Evolutionary conservation across 2,797 vertebrate species (phyloP).

Genomic region (Scolopax bukidnonensis): DNA sequence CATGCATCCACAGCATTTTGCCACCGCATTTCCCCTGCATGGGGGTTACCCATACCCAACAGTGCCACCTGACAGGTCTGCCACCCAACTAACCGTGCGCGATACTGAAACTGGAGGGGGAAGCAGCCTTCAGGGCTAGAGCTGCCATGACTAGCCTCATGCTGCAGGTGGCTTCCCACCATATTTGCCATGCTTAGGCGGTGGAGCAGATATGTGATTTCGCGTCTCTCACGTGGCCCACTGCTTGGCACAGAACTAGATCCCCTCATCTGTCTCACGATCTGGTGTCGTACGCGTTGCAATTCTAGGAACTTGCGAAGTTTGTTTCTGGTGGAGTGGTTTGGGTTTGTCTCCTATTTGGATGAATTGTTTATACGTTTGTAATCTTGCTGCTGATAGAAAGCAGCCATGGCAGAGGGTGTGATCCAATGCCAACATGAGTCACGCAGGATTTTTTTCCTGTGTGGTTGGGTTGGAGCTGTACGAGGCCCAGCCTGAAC

Average conservation of each 20-base stretch:
- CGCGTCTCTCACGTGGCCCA: background rate
- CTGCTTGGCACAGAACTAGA: background rate
- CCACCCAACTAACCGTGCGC: background rate
- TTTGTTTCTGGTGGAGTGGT: constrained; percentile 1
- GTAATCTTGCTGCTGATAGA: constrained; percentile 27
- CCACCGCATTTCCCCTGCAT: background rate
- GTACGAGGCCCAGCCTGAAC: background rate
- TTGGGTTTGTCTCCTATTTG: constrained; percentile 22
- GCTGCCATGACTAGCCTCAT: background rate
- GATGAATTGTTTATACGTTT: constrained; percentile 12
- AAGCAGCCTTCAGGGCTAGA: background rate
- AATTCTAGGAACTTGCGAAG: background rate
- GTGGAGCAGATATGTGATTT: background rate
- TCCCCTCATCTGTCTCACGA: background rate
- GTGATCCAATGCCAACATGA: background rate
- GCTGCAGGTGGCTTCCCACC: background rate
- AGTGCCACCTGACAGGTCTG: background rate
- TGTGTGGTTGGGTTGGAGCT: background rate
- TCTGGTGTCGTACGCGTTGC: background rate
- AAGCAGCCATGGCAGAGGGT: background rate
- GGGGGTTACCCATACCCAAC: accelerated
- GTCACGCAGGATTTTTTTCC: background rate
- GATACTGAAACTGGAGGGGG: background rate
- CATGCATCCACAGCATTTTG: background rate
- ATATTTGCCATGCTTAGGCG: background rate